These are phyloP conservation scores for Regulus satrapa DNA, from an alignment of 2,113 vertebrate species.

Conservation along the genomic window DNA sequence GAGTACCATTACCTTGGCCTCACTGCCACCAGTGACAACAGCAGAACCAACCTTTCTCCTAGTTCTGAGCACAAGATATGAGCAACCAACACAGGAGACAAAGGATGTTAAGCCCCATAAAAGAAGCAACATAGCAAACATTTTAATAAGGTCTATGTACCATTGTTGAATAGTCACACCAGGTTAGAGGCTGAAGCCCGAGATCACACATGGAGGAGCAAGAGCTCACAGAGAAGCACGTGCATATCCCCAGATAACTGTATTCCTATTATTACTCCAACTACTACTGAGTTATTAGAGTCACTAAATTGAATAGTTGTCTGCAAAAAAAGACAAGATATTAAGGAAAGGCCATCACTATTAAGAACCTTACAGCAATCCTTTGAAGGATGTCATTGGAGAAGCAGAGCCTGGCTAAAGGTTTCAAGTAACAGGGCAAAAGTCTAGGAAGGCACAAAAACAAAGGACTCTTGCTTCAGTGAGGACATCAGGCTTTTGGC, in stretches of 20 bases:
- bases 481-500: neutral
- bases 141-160: neutral
- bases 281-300: neutral
- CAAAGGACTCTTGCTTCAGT: neutral
- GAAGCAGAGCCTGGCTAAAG: neutral
- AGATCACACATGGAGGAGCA: neutral
- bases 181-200: neutral
- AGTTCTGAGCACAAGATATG: neutral
- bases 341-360: neutral
- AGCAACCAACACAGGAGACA: neutral
- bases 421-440: neutral
- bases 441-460: neutral
- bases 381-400: neutral
- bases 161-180: rapidly evolving
- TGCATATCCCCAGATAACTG: neutral
- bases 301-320: neutral
- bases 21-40: neutral
- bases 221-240: neutral
- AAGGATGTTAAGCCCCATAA: neutral
- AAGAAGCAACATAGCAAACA: neutral
- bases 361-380: neutral
- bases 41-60: rapidly evolving
- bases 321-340: neutral
- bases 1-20: neutral
- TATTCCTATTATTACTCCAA: neutral